Evolutionary conservation across 2,888 invertebrate species (phyloP).

Genomic region (Adelognathus sp.): DNA sequence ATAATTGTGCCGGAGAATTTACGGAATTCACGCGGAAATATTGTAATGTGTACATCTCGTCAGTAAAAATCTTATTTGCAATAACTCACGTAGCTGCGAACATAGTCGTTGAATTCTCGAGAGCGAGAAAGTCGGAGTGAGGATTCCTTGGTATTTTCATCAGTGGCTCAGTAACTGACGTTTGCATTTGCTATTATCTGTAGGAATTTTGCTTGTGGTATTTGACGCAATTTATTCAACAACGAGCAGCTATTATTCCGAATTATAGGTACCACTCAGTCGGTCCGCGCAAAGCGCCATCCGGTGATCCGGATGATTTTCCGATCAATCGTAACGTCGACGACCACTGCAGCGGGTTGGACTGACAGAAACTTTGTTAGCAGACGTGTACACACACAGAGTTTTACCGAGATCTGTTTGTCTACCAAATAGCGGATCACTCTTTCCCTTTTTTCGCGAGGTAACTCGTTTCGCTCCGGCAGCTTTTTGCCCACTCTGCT

Average conservation of each 20-base stretch:
- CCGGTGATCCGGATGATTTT: neutral
- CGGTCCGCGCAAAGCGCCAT: no score
- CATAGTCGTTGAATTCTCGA: neutral
- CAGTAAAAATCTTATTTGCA: neutral
- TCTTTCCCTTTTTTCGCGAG: no score
- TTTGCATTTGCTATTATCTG: no score
- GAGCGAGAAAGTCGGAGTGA: neutral
- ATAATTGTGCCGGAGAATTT: conserved; percentile 22
- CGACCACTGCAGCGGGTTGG: neutral
- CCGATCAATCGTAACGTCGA: neutral
- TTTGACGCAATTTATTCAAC: no score
- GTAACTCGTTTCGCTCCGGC: conserved; percentile 2
- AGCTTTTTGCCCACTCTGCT: neutral
- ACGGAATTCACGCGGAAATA: neutral
- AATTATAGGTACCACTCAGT: no score
- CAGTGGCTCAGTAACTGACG: neutral
- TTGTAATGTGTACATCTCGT: neutral
- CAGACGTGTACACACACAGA: neutral
- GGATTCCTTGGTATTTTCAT: neutral
- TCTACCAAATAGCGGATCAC: neutral
- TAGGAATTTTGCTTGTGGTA: no score
- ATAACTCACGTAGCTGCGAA: neutral
- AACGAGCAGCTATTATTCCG: no score
- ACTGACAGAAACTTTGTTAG: neutral
- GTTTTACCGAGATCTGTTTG: neutral